Evolutionary conservation across 2,888 invertebrate species (phyloP).

Genomic region (Vesta saturnalis): DNA sequence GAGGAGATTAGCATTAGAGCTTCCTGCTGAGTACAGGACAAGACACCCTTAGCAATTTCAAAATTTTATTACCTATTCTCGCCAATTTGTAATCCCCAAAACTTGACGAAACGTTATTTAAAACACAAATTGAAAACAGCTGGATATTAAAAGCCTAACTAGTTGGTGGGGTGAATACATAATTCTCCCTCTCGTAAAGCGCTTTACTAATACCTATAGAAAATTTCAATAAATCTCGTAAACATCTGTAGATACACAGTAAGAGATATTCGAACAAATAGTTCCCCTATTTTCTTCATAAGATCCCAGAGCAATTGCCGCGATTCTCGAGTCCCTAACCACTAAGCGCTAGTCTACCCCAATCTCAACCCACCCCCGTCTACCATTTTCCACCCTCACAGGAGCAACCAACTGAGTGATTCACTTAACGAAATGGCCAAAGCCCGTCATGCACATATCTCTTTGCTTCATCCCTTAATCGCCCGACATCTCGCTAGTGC

Average conservation of each 20-base stretch:
- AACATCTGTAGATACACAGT: constrained; percentile 41
- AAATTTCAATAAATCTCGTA: constrained; percentile 44
- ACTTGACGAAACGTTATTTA: constrained; percentile 25
- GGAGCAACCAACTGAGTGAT: constrained; percentile 50
- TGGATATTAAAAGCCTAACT: constrained; percentile 34
- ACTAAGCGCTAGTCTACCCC: constrained; percentile 40
- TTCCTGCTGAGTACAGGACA: constrained; percentile 34
- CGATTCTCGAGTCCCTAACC: constrained; percentile 41
- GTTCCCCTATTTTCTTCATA: constrained; percentile 31
- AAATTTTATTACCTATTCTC: constrained; percentile 27
- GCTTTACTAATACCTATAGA: constrained; percentile 34
- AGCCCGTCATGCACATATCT: constrained; percentile 49
- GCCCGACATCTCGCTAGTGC: constrained; percentile 32
- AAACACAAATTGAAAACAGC: constrained; percentile 34
- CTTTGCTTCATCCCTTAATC: constrained; percentile 48
- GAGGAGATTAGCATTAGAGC: constrained; percentile 36
- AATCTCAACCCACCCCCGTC: constrained; percentile 36
- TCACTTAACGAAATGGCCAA: constrained; percentile 53
- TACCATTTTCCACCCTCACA: constrained; percentile 37
- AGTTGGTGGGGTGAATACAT: constrained; percentile 16
- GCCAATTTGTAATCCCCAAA: constrained; percentile 28
- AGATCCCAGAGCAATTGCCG: constrained; percentile 38
- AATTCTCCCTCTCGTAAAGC: constrained; percentile 22
- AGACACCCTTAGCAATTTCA: constrained; percentile 29
- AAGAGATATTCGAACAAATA: constrained; percentile 32